A percentile compares a stretch with the other conserved stretches of the same genome.
Evolutionary conservation across 2,113 vertebrate species (phyloP).

Genomic region (Siniperca chuatsi): DNA sequence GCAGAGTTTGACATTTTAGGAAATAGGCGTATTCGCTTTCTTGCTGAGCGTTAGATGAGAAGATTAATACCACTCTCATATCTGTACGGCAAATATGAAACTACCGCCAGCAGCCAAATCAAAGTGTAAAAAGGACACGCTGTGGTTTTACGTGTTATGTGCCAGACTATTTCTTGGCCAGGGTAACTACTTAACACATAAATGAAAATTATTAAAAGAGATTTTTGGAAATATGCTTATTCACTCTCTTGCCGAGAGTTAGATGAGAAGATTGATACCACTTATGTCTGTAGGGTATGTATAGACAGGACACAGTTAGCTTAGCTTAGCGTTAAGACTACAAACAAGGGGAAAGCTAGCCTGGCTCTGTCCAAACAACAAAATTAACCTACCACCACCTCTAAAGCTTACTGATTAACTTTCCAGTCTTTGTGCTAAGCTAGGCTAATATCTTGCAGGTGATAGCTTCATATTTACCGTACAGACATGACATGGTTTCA

Average conservation of each 20-base stretch:
- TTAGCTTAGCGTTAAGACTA: too few relatives aligned
- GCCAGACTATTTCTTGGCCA: too few relatives aligned
- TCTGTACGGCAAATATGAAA: neutral
- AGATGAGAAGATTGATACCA: neutral
- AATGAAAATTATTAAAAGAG: too few relatives aligned
- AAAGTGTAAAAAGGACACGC: too few relatives aligned
- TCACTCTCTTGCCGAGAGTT: neutral
- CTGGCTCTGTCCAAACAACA: neutral
- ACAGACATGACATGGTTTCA: neutral
- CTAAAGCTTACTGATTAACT: conserved; percentile 7
- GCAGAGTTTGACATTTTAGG: neutral
- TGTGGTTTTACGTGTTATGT: too few relatives aligned
- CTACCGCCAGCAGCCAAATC: conserved; percentile 3
- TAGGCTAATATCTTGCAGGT: neutral
- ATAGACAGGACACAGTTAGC: too few relatives aligned
- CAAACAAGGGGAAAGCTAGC: neutral
- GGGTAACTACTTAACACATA: too few relatives aligned
- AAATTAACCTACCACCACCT: neutral
- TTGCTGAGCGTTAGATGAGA: neutral
- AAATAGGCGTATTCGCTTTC: neutral
- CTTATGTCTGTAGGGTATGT: neutral
- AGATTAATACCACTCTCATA: neutral
- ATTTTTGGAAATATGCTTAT: neutral
- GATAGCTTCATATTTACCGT: neutral
- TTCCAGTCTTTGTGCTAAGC: neutral